A percentile compares a stretch with the other conserved stretches of the same genome.
Evolutionary conservation across 2,888 invertebrate species (phyloP).

Genomic region (Allacma fusca): DNA sequence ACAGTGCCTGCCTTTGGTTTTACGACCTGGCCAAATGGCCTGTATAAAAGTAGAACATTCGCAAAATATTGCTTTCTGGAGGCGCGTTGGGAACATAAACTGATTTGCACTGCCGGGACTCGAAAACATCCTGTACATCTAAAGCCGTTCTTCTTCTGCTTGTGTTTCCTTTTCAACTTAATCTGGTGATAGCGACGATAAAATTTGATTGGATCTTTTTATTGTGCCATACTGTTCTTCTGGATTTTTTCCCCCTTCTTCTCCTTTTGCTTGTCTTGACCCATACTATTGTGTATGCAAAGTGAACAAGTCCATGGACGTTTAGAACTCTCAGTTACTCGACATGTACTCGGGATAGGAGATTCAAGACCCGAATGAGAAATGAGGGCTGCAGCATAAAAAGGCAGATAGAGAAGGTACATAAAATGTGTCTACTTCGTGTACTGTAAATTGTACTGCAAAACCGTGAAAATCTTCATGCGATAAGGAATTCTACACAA

Average conservation of each 20-base stretch:
- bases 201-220: constrained; percentile 57
- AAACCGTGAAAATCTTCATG: constrained; percentile 14
- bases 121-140: constrained; percentile 50
- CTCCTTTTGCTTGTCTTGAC: constrained; percentile 15
- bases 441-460: constrained; percentile 7
- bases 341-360: background rate
- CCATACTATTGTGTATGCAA: constrained; percentile 7
- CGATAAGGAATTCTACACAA: constrained; percentile 3
- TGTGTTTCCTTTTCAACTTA: constrained; percentile 48
- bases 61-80: constrained; percentile 60
- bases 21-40: constrained; percentile 60
- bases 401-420: background rate
- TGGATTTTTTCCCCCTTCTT: constrained; percentile 18
- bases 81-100: constrained; percentile 58
- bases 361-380: constrained; percentile 22
- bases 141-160: constrained; percentile 30
- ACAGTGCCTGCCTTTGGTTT: constrained; percentile 48
- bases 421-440: constrained; percentile 17
- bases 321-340: constrained; percentile 16
- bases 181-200: constrained; percentile 54
- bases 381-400: constrained; percentile 17
- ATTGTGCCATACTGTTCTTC: constrained; percentile 46
- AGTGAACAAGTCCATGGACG: background rate
- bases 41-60: constrained; percentile 60
- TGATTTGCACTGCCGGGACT: constrained; percentile 56